Percentiles rank a stretch among this genome's conserved stretches.
phyloP scores from a whole-genome alignment of 2,888 invertebrate genomes.

The Cheilosia urbana region DNA sequence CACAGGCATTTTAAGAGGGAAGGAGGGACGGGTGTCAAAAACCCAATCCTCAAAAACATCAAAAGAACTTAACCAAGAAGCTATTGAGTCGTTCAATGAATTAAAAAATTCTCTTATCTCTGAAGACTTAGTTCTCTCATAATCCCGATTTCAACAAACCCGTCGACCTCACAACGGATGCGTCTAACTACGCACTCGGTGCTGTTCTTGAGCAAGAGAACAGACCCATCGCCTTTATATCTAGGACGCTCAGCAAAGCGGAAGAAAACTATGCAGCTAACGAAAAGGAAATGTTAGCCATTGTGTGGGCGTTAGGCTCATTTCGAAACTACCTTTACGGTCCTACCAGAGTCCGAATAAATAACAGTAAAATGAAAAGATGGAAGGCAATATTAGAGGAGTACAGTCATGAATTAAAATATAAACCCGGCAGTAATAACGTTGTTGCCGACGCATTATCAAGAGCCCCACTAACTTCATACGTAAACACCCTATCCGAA shows the following conservation, averaged over 20 bases:
- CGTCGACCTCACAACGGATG: slow-evolving; percentile 21
- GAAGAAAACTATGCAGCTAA: too few relatives aligned
- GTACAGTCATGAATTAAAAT: slow-evolving; percentile 50
- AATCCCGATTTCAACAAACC: slow-evolving; percentile 26
- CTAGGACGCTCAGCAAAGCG: slow-evolving; percentile 12
- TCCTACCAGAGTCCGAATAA: too few relatives aligned
- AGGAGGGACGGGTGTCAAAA: slow-evolving; percentile 57
- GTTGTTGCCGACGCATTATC: background rate
- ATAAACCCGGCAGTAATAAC: background rate
- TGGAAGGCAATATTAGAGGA: slow-evolving; percentile 64
- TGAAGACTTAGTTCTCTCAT: slow-evolving; percentile 9
- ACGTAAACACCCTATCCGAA: background rate
- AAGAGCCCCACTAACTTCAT: background rate
- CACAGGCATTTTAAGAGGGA: slow-evolving; percentile 63
- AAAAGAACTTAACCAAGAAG: slow-evolving; percentile 20
- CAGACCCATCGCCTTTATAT: slow-evolving; percentile 28
- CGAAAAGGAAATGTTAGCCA: too few relatives aligned
- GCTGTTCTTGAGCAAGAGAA: slow-evolving; percentile 14
- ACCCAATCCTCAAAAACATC: slow-evolving; percentile 15
- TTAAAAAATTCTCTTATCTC: slow-evolving; percentile 30
- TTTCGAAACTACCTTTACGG: too few relatives aligned
- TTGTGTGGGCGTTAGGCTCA: too few relatives aligned
- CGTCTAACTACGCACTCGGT: slow-evolving; percentile 40
- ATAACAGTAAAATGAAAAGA: slow-evolving; percentile 51
- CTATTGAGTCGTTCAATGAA: slow-evolving; percentile 19